Base-by-base conservation (phyloP, 92 coral and sea anemone species). In the Epizoanthus stellaris region DNA sequence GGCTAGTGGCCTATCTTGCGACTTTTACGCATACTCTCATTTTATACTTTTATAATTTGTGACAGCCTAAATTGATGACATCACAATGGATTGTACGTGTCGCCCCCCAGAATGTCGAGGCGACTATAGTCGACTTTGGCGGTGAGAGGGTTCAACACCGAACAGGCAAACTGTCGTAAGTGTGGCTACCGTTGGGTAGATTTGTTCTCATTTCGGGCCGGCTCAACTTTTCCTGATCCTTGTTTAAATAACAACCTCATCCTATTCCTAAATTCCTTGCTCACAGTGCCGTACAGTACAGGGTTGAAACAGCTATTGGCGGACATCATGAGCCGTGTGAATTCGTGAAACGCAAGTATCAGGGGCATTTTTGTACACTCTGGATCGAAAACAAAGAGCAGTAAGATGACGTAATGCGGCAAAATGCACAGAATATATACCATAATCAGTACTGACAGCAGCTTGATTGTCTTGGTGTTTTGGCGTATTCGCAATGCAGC, bases 231-330 rank as follows among this genome's bases (percentile, higher is more conserved):
- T 38, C 73, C 47, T 25, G 73, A 68, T 11, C 47, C 6, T 68
- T 13, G 8, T 9, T 3, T 40, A 15, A 38, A 36, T 34, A 68
- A 43, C n/a, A 43, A 68, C 73, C 43, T 68, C 73, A 88, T 4
- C 69, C 73, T 65, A 39, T 81, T 85, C 36, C 91, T 17, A 61
- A 88, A 88, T 73, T 83, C 91, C 67, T 80, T 82, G 65, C 91
- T 88, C 30, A 88, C 71, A 1, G 74, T 87, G 21, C 91, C 85
- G 68, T 88, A 88, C 73, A 88, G 56, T 14, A 88, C 81, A 68
- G 91, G 91, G 71, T 88, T 88, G 17, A 88, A 71, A 53, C 91
- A 88, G 57, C 91, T 88, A 52, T 88, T 88, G 1, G 88, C 81
- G 9, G 88, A 76, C 91, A 88, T 84, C 53, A 88, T 62, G 1